A percentile compares a stretch with the other conserved stretches of the same genome.
phyloP scores from a whole-genome alignment of 2,113 vertebrate genomes.

The Tinamus guttatus region DNA sequence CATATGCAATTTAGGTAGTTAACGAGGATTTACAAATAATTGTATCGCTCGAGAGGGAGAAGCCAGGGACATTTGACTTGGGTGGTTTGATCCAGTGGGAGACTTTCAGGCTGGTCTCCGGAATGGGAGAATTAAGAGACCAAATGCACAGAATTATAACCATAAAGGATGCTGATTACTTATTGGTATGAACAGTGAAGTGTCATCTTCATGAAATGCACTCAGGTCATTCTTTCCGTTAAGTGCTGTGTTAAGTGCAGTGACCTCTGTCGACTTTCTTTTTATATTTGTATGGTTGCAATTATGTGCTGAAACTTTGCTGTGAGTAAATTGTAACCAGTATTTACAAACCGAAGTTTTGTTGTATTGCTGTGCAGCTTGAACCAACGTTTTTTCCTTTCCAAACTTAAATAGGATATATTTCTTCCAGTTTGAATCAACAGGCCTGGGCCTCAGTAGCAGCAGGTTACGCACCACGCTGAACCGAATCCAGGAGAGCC shows the following conservation, averaged over 20 bases:
- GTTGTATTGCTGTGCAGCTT: neutral
- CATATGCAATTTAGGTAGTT: neutral
- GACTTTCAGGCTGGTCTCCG: neutral
- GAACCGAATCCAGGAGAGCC: conserved; percentile 96
- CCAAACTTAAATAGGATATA: neutral
- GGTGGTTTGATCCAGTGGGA: neutral
- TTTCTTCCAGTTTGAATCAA: conserved; percentile 91
- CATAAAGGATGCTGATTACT: neutral
- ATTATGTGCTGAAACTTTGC: neutral
- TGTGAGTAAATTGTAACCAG: neutral
- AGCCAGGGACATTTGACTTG: neutral
- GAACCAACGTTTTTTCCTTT: neutral
- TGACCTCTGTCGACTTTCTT: neutral
- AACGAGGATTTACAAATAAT: neutral
- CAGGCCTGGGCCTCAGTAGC: conserved; percentile 95
- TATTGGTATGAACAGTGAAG: neutral
- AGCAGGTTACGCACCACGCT: conserved; percentile 95
- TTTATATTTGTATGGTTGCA: neutral
- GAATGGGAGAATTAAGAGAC: neutral
- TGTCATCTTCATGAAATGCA: conserved; percentile 31
- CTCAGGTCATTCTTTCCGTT: neutral
- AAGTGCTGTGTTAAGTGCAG: neutral
- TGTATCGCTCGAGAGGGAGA: neutral
- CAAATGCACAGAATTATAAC: neutral
- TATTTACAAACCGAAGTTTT: neutral